phyloP scores from a whole-genome alignment of 1,140 invertebrate genomes.

The Paralvinella palmiformis region DNA sequence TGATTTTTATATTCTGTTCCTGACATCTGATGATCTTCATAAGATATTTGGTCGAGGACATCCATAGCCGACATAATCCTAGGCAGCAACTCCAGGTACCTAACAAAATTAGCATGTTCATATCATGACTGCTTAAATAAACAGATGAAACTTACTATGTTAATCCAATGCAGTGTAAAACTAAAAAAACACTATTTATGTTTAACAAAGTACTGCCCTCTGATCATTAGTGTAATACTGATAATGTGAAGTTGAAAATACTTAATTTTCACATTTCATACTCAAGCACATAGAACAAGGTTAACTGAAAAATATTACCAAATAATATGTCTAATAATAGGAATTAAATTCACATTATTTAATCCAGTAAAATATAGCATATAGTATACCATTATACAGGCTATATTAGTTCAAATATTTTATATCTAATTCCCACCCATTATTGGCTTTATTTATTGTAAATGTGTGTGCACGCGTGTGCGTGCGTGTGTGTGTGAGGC shows the following conservation, averaged over 20 bases:
- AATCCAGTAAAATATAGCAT: too few species aligned
- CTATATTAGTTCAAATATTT: too few species aligned
- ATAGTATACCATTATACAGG: too few species aligned
- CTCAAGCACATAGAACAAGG: too few species aligned
- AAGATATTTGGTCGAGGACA: slow-evolving; percentile 28
- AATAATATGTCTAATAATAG: too few species aligned
- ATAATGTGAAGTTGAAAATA: not conserved
- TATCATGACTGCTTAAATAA: not conserved
- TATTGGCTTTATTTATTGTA: too few species aligned
- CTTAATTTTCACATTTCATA: not conserved
- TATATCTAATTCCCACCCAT: too few species aligned
- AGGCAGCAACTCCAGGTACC: slow-evolving; percentile 38
- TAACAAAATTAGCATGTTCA: slow-evolving; percentile 15
- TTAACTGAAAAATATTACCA: too few species aligned
- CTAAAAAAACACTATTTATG: not conserved
- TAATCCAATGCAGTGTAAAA: not conserved
- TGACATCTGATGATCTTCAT: slow-evolving; percentile 34
- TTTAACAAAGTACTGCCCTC: not conserved
- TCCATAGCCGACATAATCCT: slow-evolving; percentile 39
- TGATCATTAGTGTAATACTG: not conserved
- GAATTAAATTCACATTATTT: too few species aligned
- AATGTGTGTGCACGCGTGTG: too few species aligned
- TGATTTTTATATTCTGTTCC: slow-evolving; percentile 42
- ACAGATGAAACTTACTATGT: not conserved
- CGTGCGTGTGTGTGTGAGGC: too few species aligned